Conservation (phyloP, 2,113 vertebrate genomes). For the Bambusicola thoracicus region DNA sequence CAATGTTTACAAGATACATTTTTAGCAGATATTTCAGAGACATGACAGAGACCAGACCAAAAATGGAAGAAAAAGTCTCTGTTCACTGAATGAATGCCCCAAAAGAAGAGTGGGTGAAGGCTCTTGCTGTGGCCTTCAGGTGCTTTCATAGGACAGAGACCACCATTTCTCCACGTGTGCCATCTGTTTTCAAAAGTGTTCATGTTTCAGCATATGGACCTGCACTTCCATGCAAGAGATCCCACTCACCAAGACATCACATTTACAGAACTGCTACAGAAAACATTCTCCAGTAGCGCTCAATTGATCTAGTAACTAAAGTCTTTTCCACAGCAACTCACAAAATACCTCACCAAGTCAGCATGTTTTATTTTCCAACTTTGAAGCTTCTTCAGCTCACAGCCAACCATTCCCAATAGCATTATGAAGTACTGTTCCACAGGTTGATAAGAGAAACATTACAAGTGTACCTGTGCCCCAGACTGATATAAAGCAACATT, state of each 20-base stretch:
- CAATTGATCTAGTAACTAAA: not conserved
- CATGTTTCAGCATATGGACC: accelerated
- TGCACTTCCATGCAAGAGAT: not conserved
- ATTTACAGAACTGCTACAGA: not conserved
- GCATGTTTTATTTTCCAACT: not conserved
- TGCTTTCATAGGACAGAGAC: not conserved
- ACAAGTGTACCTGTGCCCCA: not conserved
- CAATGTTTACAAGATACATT: not conserved
- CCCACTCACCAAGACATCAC: not conserved
- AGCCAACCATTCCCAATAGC: not conserved
- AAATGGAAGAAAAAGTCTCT: not conserved
- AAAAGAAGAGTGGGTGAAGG: not conserved
- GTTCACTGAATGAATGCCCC: not conserved
- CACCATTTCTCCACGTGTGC: not conserved
- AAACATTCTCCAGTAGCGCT: not conserved
- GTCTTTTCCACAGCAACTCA: not conserved
- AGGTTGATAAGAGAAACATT: not conserved
- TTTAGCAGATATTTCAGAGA: not conserved
- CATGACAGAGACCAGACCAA: not conserved
- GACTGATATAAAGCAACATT: not conserved
- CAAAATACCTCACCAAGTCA: not conserved
- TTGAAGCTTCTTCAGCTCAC: not conserved
- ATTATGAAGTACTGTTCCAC: not conserved
- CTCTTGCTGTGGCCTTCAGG: not conserved
- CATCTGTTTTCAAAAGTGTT: not conserved